phyloP scores from a whole-genome alignment of 1,140 invertebrate genomes.

The Diuraphis noxia region DNA sequence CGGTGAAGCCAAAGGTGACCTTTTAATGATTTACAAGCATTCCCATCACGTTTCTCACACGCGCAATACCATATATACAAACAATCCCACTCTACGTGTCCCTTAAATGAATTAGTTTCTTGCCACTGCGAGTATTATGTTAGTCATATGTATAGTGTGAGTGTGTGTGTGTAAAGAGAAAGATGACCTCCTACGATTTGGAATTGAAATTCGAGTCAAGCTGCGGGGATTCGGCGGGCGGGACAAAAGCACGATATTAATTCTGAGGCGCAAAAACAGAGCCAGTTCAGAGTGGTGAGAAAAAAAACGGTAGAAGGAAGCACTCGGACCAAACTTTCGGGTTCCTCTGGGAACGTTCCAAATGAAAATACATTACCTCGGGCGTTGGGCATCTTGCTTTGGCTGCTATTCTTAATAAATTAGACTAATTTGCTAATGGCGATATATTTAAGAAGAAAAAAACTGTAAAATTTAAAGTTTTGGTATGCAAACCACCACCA shows the following conservation, averaged over 20 bases:
- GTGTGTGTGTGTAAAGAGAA: neutral
- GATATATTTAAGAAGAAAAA: neutral
- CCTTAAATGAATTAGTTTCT: constrained; percentile 54
- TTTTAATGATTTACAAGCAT: constrained; percentile 54
- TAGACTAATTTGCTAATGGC: constrained; percentile 50
- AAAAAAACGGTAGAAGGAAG: constrained; percentile 35
- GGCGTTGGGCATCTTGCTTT: constrained; percentile 29
- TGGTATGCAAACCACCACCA: neutral
- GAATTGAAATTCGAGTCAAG: constrained; percentile 48
- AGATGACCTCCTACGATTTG: constrained; percentile 40
- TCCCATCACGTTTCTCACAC: constrained; percentile 49
- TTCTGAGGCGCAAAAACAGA: constrained; percentile 41
- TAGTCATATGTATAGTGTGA: neutral
- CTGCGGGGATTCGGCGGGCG: neutral
- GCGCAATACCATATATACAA: neutral
- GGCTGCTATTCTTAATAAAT: constrained; percentile 47
- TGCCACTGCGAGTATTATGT: neutral
- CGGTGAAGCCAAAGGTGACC: constrained; percentile 46
- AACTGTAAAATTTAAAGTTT: constrained; percentile 18
- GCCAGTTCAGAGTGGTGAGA: neutral
- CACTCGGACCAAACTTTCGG: constrained; percentile 46
- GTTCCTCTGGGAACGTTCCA: constrained; percentile 50
- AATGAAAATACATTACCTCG: constrained; percentile 50
- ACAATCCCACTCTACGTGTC: neutral
- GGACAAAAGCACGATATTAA: constrained; percentile 40